These are phyloP conservation scores for Pagrus major DNA, from an alignment of 2,113 vertebrate species.

Conservation along the genomic window DNA sequence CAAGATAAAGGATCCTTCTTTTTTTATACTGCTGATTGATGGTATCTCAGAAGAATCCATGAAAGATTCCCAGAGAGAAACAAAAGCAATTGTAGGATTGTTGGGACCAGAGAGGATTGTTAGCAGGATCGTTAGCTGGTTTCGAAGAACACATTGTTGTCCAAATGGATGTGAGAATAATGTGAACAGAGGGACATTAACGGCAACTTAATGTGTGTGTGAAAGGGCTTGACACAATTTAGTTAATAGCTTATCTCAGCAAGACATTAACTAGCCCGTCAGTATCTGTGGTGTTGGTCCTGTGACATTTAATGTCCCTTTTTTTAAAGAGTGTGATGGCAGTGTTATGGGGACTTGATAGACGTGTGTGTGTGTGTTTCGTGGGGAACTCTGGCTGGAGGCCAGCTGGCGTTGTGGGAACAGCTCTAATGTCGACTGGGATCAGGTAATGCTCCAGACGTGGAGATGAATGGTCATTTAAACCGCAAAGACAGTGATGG, in stretches of 20 bases:
- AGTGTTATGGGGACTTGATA: constrained; percentile 11
- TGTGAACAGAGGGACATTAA: not conserved
- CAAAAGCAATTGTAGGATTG: constrained; percentile 1
- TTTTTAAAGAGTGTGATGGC: constrained; percentile 20
- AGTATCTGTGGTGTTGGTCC: not conserved
- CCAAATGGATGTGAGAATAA: not conserved
- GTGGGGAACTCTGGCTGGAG: constrained; percentile 24
- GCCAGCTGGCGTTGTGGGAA: constrained; percentile 30
- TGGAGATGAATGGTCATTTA: constrained; percentile 32
- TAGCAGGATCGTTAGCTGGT: not conserved
- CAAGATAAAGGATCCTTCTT: not conserved
- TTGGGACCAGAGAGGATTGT: not conserved
- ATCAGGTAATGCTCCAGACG: constrained; percentile 10
- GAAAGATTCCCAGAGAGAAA: constrained; percentile 15
- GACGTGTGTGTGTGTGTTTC: not conserved
- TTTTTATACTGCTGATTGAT: constrained; percentile 4
- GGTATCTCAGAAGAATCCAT: constrained; percentile 20
- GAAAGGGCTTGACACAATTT: not conserved
- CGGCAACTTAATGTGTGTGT: not conserved
- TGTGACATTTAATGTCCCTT: constrained; percentile 18
- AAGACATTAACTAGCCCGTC: not conserved
- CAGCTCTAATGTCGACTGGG: constrained; percentile 22
- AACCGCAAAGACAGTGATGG: constrained; percentile 24
- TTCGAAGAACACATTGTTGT: not conserved
- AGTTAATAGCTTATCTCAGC: constrained; percentile 7